Percentiles rank a stretch among this genome's conserved stretches.
phyloP scores from a whole-genome alignment of 2,888 invertebrate genomes.

The Mactromeris polynyma region DNA sequence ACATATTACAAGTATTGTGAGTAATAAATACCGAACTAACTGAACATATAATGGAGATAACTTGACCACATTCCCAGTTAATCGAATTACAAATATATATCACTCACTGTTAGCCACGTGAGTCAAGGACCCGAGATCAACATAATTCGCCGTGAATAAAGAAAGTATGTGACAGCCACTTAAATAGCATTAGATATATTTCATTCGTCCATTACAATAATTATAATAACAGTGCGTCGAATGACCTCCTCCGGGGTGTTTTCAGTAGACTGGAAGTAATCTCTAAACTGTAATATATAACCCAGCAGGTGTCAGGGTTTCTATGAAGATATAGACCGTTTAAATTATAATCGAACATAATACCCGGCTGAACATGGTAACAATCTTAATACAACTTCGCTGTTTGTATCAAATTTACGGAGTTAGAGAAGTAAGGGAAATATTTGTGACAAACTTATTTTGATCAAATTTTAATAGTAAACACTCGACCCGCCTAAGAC shows the following conservation, averaged over 20 bases:
- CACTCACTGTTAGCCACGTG: neutral
- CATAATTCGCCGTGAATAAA: neutral
- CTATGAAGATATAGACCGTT: neutral
- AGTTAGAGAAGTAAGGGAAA: neutral
- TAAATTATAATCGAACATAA: neutral
- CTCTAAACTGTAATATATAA: neutral
- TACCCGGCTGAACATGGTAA: neutral
- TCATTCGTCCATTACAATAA: neutral
- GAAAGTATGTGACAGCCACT: neutral
- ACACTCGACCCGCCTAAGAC: no score
- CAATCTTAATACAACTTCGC: neutral
- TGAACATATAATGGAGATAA: neutral
- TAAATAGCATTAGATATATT: constrained; percentile 20
- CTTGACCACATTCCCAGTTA: neutral
- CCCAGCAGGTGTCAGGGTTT: neutral
- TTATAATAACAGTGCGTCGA: neutral
- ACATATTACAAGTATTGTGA: no score
- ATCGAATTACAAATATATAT: constrained; percentile 6
- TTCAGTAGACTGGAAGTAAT: neutral
- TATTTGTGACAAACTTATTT: neutral
- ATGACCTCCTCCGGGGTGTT: neutral
- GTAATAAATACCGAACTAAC: no score
- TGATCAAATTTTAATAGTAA: neutral
- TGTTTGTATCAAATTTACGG: neutral
- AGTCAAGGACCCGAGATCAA: neutral